A percentile compares a stretch with the other conserved stretches of the same genome.
phyloP scores from a whole-genome alignment of 2,113 vertebrate species.

The Erinaceus europaeus region DNA sequence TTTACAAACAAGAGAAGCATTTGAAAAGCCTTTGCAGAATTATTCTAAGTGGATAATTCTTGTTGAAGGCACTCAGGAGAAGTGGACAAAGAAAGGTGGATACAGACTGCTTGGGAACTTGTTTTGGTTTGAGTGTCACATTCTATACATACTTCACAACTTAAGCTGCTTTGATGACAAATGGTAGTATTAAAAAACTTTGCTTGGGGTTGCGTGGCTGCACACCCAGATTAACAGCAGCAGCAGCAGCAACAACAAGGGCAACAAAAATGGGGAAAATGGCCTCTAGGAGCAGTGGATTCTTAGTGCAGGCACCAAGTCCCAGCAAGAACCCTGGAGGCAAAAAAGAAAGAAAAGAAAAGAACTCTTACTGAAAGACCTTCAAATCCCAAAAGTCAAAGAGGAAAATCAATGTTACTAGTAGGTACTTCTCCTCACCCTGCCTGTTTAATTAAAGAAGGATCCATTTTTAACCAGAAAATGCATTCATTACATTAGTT shows the following conservation, averaged over 20 bases:
- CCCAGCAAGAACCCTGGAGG: too few species aligned
- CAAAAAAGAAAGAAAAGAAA: too few species aligned
- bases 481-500: slow-evolving; percentile 39
- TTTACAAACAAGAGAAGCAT: neutral
- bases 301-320: too few species aligned
- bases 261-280: too few species aligned
- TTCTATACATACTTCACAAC: neutral
- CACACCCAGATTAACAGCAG: too few species aligned
- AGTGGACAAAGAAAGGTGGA: too few species aligned
- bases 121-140: neutral
- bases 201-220: too few species aligned
- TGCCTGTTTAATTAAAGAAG: slow-evolving; percentile 41
- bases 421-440: neutral
- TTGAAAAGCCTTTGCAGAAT: neutral
- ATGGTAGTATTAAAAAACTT: slow-evolving; percentile 7
- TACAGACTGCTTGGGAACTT: neutral
- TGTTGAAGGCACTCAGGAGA: neutral
- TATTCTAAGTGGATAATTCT: neutral
- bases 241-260: too few species aligned
- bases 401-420: neutral
- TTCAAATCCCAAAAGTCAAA: slow-evolving; percentile 19
- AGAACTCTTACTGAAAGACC: slow-evolving; percentile 8
- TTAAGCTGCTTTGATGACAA: slow-evolving; percentile 13
- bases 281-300: neutral
- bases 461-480: slow-evolving; percentile 57